Conservation (phyloP, 2,113 vertebrate species). For the Poeciliopsis turrubarensis region DNA sequence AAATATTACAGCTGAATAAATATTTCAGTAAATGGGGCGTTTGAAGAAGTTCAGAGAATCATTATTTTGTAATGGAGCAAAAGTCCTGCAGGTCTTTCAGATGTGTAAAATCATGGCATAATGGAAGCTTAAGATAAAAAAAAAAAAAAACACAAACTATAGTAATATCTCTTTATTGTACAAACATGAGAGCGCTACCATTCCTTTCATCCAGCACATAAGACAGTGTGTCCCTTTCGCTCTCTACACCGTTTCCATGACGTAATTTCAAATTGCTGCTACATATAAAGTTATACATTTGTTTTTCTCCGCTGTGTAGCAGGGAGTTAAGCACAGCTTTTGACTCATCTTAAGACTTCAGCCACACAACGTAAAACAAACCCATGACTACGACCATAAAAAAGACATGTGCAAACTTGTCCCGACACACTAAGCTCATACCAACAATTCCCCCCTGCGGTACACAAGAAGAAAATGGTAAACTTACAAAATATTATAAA, state of each 20-base stretch:
- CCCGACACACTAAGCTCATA: constrained; percentile 36
- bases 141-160: background rate
- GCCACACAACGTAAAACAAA: constrained; percentile 27
- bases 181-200: background rate
- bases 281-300: constrained; percentile 10
- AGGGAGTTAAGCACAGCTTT: constrained; percentile 28
- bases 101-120: background rate
- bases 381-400: constrained; percentile 22
- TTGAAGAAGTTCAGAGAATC: background rate
- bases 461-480: background rate
- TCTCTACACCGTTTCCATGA: constrained; percentile 7
- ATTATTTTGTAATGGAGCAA: background rate
- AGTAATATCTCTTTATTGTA: background rate
- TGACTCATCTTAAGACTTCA: constrained; percentile 28
- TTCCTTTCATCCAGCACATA: background rate
- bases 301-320: constrained; percentile 17
- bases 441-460: constrained; percentile 1
- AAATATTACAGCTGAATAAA: background rate
- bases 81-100: background rate
- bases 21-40: background rate
- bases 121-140: background rate
- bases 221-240: background rate
- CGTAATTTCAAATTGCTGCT: constrained; percentile 15
- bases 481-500: constrained; percentile 2
- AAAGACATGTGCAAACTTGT: constrained; percentile 68